Percentiles rank a stretch among this genome's conserved stretches.
Conservation (phyloP, 1,140 invertebrate genomes). For the Penaeus japonicus region DNA sequence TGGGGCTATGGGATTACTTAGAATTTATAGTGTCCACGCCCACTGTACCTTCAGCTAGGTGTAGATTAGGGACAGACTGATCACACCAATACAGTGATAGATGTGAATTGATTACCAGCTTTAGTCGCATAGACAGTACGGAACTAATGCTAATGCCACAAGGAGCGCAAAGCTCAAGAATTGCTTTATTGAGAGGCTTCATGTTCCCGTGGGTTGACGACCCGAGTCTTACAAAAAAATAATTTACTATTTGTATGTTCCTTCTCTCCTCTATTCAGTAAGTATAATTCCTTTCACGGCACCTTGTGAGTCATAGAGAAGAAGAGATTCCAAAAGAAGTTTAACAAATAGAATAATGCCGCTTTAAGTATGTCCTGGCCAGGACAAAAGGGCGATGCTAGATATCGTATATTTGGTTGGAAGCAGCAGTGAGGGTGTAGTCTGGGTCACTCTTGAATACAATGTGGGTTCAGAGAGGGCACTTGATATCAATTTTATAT, state of each 20-base stretch:
- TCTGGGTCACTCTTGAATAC: not conserved
- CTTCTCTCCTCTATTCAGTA: too few relatives aligned
- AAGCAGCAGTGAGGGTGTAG: not conserved
- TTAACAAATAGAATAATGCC: not conserved
- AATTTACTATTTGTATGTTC: too few relatives aligned
- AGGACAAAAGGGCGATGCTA: constrained; percentile 1
- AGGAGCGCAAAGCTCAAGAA: not conserved
- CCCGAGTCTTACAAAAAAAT: too few relatives aligned
- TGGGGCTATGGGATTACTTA: not conserved
- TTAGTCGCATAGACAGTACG: not conserved
- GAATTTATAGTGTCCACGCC: constrained; percentile 3
- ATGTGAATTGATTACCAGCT: not conserved
- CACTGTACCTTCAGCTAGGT: not conserved
- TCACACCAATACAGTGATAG: not conserved
- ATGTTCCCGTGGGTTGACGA: not conserved
- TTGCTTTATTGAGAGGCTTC: constrained; percentile 1
- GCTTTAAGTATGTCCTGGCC: not conserved
- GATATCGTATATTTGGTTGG: constrained; percentile 37
- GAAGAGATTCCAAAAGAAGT: too few relatives aligned
- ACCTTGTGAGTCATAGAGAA: too few relatives aligned
- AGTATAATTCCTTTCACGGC: too few relatives aligned
- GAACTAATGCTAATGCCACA: constrained; percentile 2
- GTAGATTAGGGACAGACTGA: not conserved
- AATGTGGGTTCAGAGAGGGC: constrained; percentile 9
- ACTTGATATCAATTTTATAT: not conserved